These are phyloP conservation scores for Cladorhizidae sp. DNA, from an alignment of 37 sponge, comb jelly and placozoan species.

Conservation along the genomic window DNA sequence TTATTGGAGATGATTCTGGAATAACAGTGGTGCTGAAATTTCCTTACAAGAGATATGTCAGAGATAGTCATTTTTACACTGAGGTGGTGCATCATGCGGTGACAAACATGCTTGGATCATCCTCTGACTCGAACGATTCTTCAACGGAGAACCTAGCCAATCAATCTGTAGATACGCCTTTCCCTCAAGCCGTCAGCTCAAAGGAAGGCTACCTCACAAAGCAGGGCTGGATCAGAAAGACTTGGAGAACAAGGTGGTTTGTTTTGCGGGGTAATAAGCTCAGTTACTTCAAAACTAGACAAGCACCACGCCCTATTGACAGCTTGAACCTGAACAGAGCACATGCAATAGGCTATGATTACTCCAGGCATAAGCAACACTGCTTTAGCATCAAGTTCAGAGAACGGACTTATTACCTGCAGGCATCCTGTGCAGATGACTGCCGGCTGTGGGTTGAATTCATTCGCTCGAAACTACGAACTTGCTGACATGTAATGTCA, in stretches of 20 bases:
- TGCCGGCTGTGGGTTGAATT: constrained; percentile 61
- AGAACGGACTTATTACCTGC: constrained; percentile 48
- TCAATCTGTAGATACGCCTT: neutral
- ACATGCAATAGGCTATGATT: constrained; percentile 53
- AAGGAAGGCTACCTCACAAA: constrained; percentile 85
- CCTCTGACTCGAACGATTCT: constrained; percentile 12
- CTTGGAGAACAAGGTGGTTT: constrained; percentile 82
- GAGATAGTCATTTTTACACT: constrained; percentile 63
- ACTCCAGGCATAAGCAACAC: constrained; percentile 49
- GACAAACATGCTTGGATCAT: constrained; percentile 23
- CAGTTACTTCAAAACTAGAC: constrained; percentile 68
- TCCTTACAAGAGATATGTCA: constrained; percentile 59
- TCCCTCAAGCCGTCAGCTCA: constrained; percentile 35
- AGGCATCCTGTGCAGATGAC: constrained; percentile 55
- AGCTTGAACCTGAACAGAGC: constrained; percentile 51
- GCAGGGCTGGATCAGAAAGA: constrained; percentile 56
- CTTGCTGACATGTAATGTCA: too few relatives aligned
- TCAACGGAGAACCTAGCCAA: neutral
- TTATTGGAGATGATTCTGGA: constrained; percentile 69
- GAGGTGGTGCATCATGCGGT: constrained; percentile 69
- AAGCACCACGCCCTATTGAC: constrained; percentile 54
- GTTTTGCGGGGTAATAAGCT: constrained; percentile 55
- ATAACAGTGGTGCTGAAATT: constrained; percentile 56
- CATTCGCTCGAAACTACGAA: constrained; percentile 22
- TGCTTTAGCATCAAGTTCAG: constrained; percentile 57